phyloP scores from a whole-genome alignment of 2,888 invertebrate genomes.

The Slavum lentiscoides region DNA sequence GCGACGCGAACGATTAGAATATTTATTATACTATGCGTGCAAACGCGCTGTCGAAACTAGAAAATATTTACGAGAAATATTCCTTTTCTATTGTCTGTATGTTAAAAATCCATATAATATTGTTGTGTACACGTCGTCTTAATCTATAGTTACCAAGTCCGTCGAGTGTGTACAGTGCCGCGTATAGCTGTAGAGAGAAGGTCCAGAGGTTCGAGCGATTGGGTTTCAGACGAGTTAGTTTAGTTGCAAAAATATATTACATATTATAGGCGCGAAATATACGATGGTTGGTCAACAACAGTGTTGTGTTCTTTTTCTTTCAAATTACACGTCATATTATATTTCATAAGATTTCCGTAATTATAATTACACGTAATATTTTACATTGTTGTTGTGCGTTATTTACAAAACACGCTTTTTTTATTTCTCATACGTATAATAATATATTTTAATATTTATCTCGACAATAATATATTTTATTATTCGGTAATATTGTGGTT shows the following conservation, averaged over 20 bases:
- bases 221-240: neutral
- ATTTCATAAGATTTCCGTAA: neutral
- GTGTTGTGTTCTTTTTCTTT: neutral
- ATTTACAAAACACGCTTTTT: neutral
- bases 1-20: no score
- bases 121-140: neutral
- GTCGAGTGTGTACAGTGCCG: neutral
- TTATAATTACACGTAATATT: no score
- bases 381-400: neutral
- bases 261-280: neutral
- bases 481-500: no score
- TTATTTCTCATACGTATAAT: neutral
- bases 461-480: no score
- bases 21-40: no score
- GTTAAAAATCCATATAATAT: no score
- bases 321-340: neutral
- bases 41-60: neutral
- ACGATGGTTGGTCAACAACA: neutral
- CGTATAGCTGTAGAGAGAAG: neutral
- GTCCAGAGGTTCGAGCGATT: neutral
- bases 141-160: slow-evolving; percentile 2
- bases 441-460: no score
- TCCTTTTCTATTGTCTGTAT: no score
- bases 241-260: neutral
- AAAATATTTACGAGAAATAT: neutral